These are phyloP conservation scores for Scyliorhinus canicula DNA, from an alignment of 2,797 vertebrate genomes.

Conservation along the genomic window DNA sequence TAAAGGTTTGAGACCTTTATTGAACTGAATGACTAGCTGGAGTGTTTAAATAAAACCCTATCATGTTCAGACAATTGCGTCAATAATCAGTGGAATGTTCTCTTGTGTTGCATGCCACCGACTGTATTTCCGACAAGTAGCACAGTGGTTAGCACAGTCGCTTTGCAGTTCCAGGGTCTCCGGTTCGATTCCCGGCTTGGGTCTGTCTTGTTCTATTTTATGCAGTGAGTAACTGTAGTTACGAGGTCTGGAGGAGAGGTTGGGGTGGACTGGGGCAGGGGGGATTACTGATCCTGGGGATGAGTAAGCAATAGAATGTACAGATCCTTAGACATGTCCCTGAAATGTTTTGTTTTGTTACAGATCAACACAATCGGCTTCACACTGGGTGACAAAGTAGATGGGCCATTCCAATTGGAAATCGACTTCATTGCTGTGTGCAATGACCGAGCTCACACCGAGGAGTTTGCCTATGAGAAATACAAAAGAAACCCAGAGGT, in stretches of 20 bases:
- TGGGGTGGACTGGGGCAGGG: background rate
- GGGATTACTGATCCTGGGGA: background rate
- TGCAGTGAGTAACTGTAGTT: background rate
- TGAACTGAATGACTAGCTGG: background rate
- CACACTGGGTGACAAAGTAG: conserved; percentile 79
- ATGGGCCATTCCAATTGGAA: conserved; percentile 87
- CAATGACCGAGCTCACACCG: conserved; percentile 74
- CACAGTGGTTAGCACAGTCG: too few species aligned
- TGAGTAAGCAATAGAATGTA: background rate
- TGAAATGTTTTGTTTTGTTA: conserved; percentile 40
- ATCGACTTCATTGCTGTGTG: conserved; percentile 82
- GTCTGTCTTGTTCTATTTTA: background rate
- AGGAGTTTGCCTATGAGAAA: conserved; percentile 83
- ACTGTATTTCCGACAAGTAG: background rate
- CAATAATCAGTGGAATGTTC: background rate
- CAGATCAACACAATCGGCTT: conserved; percentile 83
- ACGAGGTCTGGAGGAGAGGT: background rate
- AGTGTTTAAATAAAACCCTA: background rate
- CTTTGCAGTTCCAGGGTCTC: too few species aligned
- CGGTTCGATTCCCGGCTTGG: too few species aligned
- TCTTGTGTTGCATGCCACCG: background rate
- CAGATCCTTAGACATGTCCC: too few species aligned
- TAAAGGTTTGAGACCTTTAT: conserved; percentile 63
- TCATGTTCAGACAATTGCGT: background rate
- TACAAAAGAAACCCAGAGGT: conserved; percentile 68